These are phyloP conservation scores for Pseudopodoces humilis DNA, from an alignment of 2,113 vertebrate species.

Conservation along the genomic window DNA sequence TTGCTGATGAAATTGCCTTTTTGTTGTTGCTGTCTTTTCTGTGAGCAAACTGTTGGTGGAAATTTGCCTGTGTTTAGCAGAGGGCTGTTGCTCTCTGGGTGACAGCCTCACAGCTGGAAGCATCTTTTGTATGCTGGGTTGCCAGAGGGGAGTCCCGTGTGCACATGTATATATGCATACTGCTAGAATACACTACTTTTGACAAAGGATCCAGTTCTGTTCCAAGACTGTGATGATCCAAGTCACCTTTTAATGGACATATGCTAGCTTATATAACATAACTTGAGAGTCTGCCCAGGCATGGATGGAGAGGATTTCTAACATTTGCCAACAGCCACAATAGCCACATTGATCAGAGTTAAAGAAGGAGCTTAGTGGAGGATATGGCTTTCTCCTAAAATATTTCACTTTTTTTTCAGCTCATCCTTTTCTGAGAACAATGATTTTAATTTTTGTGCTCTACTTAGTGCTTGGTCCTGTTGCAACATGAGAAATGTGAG, in stretches of 20 bases:
- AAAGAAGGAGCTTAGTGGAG: background rate
- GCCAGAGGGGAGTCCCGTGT: background rate
- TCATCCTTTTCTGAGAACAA: background rate
- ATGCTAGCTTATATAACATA: background rate
- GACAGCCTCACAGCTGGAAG: background rate
- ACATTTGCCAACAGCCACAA: background rate
- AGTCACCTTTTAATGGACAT: background rate
- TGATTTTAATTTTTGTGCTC: background rate
- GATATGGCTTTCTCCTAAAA: background rate
- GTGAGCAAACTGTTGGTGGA: background rate
- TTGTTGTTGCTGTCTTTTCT: background rate
- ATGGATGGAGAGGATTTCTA: background rate
- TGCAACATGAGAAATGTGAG: background rate
- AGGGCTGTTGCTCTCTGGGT: background rate
- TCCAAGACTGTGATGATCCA: background rate
- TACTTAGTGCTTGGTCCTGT: background rate
- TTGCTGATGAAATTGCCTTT: background rate
- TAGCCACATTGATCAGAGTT: background rate
- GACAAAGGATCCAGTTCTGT: background rate
- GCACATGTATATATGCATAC: accelerated
- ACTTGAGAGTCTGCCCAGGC: background rate
- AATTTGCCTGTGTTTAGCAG: background rate
- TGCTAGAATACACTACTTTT: background rate
- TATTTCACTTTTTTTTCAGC: background rate
- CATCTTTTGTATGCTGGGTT: background rate